A percentile compares a stretch with the other conserved stretches of the same genome.
Conservation (phyloP, 2,888 invertebrate species). For the Flabesymbios commensalis region DNA sequence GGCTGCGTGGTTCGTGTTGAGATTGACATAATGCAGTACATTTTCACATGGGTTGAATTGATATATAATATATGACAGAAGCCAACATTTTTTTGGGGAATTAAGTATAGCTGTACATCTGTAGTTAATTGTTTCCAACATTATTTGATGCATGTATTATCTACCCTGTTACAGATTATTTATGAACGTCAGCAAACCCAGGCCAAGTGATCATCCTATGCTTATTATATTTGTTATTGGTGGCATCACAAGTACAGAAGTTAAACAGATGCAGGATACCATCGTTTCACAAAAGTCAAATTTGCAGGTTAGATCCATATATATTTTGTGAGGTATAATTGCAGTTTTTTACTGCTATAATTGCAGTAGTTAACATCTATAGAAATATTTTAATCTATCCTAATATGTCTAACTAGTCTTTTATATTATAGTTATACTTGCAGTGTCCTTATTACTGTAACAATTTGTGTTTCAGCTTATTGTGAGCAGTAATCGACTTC, state of each 20-base stretch:
- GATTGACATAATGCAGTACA: too few relatives aligned
- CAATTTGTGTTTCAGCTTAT: too few relatives aligned
- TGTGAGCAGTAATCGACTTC: too few relatives aligned
- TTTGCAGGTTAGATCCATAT: constrained; percentile 33
- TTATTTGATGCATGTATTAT: neutral
- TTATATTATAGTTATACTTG: too few relatives aligned
- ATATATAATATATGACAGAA: neutral
- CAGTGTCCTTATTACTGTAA: too few relatives aligned
- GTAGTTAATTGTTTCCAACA: neutral
- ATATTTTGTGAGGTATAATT: too few relatives aligned
- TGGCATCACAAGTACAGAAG: constrained; percentile 72
- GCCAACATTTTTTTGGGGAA: neutral
- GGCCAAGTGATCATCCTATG: constrained; percentile 70
- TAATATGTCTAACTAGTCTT: too few relatives aligned
- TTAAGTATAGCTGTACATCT: neutral
- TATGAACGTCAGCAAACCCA: constrained; percentile 65
- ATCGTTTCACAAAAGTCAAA: constrained; percentile 40
- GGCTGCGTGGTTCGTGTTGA: too few relatives aligned
- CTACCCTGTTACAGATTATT: constrained; percentile 67
- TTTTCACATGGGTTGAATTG: neutral
- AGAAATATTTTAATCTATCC: too few relatives aligned
- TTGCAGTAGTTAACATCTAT: too few relatives aligned
- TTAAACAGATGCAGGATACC: constrained; percentile 58
- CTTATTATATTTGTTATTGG: constrained; percentile 72
- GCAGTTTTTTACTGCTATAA: too few relatives aligned